These are phyloP conservation scores for Echiichthys vipera DNA, from an alignment of 2,797 vertebrate genomes.

Conservation along the genomic window DNA sequence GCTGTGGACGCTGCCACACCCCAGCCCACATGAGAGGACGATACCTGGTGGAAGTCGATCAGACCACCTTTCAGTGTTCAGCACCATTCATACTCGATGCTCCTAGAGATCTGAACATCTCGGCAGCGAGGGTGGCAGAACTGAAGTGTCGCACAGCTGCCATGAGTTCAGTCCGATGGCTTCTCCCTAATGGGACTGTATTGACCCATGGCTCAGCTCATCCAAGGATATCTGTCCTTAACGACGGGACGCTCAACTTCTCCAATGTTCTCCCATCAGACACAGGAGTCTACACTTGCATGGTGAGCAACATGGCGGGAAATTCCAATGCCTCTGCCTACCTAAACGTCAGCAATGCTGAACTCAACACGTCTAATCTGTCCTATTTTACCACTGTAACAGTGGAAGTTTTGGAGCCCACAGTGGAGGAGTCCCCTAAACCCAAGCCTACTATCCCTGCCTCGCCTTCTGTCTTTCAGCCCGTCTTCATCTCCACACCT, in stretches of 20 bases:
- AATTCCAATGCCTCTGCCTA: slow-evolving; percentile 98
- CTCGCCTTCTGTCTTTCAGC: slow-evolving; percentile 93
- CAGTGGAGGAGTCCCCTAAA: slow-evolving; percentile 91
- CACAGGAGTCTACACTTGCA: slow-evolving; percentile 96
- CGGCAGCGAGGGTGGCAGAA: slow-evolving; percentile 94
- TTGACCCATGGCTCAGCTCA: slow-evolving; percentile 94
- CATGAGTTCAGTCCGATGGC: slow-evolving; percentile 96
- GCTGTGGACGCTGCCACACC: slow-evolving; percentile 96
- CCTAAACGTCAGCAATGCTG: slow-evolving; percentile 95
- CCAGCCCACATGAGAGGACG: slow-evolving; percentile 92
- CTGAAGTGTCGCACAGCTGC: slow-evolving; percentile 94
- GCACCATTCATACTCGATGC: slow-evolving; percentile 96
- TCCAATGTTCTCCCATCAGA: slow-evolving; percentile 92
- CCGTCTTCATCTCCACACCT: slow-evolving; percentile 96
- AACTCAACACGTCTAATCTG: slow-evolving; percentile 97
- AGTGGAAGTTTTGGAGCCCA: slow-evolving; percentile 93
- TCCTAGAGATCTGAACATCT: slow-evolving; percentile 95
- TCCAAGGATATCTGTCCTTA: slow-evolving; percentile 93
- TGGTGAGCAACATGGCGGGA: slow-evolving; percentile 98
- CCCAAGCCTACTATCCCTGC: slow-evolving; percentile 91
- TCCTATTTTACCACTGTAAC: slow-evolving; percentile 98
- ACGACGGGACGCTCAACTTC: slow-evolving; percentile 96
- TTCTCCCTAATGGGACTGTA: slow-evolving; percentile 94
- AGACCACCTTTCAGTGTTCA: slow-evolving; percentile 94
- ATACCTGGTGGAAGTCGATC: slow-evolving; percentile 96